Evolutionary conservation across 1,140 invertebrate species (phyloP), one percentile per base, ranked within the genome.

Genomic region (Euura saliciscinereae): DNA sequence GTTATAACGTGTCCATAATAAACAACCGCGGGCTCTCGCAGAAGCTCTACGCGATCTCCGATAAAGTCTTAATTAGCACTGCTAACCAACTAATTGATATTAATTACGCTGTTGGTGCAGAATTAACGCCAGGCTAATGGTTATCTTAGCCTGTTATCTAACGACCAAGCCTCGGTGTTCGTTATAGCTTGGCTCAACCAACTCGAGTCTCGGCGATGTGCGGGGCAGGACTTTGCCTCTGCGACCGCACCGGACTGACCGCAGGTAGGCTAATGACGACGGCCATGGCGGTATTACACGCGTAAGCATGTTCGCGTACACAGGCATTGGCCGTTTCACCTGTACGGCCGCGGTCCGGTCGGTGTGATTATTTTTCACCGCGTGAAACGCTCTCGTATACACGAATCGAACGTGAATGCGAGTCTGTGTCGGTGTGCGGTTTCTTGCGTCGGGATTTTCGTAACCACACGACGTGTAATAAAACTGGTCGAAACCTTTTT

Each of bases 51-150:
- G 28, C 28, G 68, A 44, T n/a, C 68, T 42, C 7, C 28, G 68
- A 69, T 69, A 7, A 69, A 44, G 68, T 69, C 68, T 69, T 69
- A 69, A 69, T 46, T 69, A 69, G 28, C 43, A 46, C 28, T 42
- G 68, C 42, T 69, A 43, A 42, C 51, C 13, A 45, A 13, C 44
- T 69, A 69, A 69, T 69, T 69, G 68, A 69, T 69, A 69, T 69
- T 69, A 69, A 69, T 46, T 69, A 46, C 42, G 68, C 44, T 45
- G 68, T 69, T 69, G 44, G 43, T 46, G 42, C 44, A 42, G 44
- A 44, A 69, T 69, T 69, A 69, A 69, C 45, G 43, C 68, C 42
- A 44, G 43, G 5, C 68, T 69, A 69, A 69, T 69, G 68, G 68
- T 44, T 45, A 69, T 44, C 68, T 42, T 44, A 6, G 45, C 42